A percentile compares a stretch with the other conserved stretches of the same genome.
Conservation (phyloP, 2,888 invertebrate genomes). For the Dione vanillae region DNA sequence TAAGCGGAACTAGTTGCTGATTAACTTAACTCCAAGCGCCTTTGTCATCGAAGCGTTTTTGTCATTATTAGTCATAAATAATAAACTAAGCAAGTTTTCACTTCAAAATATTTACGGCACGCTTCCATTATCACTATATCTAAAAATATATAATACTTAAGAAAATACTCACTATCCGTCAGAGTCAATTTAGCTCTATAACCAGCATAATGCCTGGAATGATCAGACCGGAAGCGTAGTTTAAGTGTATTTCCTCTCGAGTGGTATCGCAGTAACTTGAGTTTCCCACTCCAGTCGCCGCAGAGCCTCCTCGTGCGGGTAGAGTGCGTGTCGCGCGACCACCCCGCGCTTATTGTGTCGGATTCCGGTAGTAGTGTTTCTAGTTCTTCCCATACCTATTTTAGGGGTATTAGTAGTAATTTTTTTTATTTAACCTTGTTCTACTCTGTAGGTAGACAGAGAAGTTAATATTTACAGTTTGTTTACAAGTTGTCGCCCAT, state of each 20-base stretch:
- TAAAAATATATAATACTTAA: slow-evolving; percentile 1
- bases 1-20: no score
- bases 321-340: slow-evolving; percentile 63
- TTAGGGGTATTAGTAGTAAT: no score
- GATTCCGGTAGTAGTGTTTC: slow-evolving; percentile 69
- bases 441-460: no score
- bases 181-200: slow-evolving; percentile 89
- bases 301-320: slow-evolving; percentile 83
- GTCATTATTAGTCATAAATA: no score
- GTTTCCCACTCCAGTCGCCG: slow-evolving; percentile 91
- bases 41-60: no score
- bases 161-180: slow-evolving; percentile 86
- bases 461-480: no score
- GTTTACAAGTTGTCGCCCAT: no score
- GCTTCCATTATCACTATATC: no score
- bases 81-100: no score
- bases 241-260: slow-evolving; percentile 85
- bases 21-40: no score
- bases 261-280: slow-evolving; percentile 88
- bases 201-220: slow-evolving; percentile 90
- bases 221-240: slow-evolving; percentile 90
- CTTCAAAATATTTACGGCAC: no score
- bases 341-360: slow-evolving; percentile 72
- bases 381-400: slow-evolving; percentile 59
- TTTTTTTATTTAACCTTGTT: no score